Evolutionary conservation across 2,797 vertebrate species (phyloP).

Genomic region (Lepilemur ruficaudatus): DNA sequence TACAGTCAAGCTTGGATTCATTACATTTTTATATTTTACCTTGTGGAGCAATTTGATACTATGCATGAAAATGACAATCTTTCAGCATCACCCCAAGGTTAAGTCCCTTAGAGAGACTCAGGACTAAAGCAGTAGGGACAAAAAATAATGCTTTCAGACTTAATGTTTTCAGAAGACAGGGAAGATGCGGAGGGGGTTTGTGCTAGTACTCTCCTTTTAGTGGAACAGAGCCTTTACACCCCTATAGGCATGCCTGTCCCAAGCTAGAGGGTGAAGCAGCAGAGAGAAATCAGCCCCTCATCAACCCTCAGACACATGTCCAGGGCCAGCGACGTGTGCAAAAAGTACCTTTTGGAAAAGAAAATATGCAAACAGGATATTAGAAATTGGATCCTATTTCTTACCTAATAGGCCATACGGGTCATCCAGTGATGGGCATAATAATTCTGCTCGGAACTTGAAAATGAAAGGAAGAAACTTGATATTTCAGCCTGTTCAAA

Average conservation of each 20-base stretch:
- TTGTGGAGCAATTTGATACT: background rate
- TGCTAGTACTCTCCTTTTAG: background rate
- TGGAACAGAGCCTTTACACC: background rate
- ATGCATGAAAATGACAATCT: background rate
- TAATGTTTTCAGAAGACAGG: background rate
- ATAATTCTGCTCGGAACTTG: conserved; percentile 1
- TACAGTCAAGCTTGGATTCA: background rate
- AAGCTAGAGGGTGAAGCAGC: background rate
- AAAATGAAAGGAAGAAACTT: background rate
- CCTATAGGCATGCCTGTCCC: background rate
- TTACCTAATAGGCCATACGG: background rate
- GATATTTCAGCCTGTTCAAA: background rate
- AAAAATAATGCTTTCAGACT: background rate
- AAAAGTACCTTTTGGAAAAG: background rate
- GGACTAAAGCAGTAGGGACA: background rate
- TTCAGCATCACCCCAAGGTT: background rate
- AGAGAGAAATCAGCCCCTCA: background rate
- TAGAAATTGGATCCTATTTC: conserved; percentile 36
- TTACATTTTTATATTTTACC: conserved; percentile 29
- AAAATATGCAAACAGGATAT: conserved; percentile 19
- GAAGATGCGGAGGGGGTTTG: background rate
- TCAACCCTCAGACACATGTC: background rate
- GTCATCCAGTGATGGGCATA: background rate
- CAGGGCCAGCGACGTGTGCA: background rate
- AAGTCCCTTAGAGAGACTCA: background rate